A percentile compares a stretch with the other conserved stretches of the same genome.
Conservation (phyloP, 92 coral and sea anemone genomes). For the Porites lobata region DNA sequence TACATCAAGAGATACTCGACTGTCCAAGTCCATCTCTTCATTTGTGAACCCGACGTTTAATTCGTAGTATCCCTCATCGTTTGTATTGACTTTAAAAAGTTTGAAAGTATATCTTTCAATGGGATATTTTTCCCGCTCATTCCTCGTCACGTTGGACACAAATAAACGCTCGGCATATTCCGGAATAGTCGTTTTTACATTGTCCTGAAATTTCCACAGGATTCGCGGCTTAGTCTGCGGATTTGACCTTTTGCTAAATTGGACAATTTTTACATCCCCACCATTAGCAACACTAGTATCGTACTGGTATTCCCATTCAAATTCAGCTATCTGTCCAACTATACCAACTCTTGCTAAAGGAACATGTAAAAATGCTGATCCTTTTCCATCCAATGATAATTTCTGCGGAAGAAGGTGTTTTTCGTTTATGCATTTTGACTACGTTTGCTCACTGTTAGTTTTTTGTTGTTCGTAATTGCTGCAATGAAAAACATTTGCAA, state of each 20-base stretch:
- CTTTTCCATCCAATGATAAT: background rate
- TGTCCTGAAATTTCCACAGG: background rate
- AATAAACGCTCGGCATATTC: background rate
- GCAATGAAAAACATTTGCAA: too few species aligned
- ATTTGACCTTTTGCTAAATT: background rate
- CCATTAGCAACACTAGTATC: background rate
- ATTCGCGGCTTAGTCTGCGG: background rate
- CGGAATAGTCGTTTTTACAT: background rate
- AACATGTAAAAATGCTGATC: background rate
- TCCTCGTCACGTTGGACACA: background rate
- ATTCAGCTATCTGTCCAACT: background rate
- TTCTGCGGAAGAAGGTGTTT: background rate
- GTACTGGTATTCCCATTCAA: conserved; percentile 26
- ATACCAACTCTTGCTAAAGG: background rate
- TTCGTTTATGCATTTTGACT: too few species aligned
- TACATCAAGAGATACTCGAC: conserved; percentile 8
- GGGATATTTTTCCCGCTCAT: background rate
- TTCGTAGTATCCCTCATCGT: conserved; percentile 14
- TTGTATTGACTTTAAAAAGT: background rate
- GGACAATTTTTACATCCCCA: background rate
- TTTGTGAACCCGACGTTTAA: background rate
- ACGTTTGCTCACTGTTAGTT: too few species aligned
- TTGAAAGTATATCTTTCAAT: background rate
- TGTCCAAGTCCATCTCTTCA: background rate
- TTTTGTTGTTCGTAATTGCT: too few species aligned